Evolutionary conservation across 1,140 invertebrate species (phyloP).

Genomic region (Cyclargus thomasi): DNA sequence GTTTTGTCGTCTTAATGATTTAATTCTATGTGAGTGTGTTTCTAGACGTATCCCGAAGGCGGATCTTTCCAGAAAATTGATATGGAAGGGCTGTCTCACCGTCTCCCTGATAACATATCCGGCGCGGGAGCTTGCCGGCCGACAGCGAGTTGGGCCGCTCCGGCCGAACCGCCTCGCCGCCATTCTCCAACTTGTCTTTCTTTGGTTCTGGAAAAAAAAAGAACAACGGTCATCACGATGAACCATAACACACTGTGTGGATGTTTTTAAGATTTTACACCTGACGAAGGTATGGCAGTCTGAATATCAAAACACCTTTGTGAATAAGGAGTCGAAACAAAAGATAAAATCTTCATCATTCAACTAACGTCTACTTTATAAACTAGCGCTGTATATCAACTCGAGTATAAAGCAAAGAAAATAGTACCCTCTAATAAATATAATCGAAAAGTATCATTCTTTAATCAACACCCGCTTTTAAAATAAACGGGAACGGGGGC

Average conservation of each 20-base stretch:
- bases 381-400: background rate
- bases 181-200: slow-evolving; percentile 92
- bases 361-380: background rate
- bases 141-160: slow-evolving; percentile 85
- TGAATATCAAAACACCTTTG: too few species aligned
- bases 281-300: background rate
- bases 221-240: background rate
- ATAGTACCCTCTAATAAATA: background rate
- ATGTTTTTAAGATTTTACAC: too few species aligned
- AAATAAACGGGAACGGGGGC: background rate
- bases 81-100: slow-evolving; percentile 72
- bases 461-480: slow-evolving; percentile 1
- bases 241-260: background rate
- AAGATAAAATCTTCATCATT: background rate
- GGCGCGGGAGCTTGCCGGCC: slow-evolving; percentile 81
- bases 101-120: slow-evolving; percentile 84
- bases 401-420: background rate
- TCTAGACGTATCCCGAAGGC: too few species aligned
- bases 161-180: slow-evolving; percentile 67
- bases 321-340: too few species aligned
- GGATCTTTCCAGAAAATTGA: too few species aligned
- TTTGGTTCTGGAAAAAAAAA: slow-evolving; percentile 84
- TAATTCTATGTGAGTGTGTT: too few species aligned
- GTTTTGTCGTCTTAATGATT: too few species aligned
- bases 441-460: background rate